Evolutionary conservation across 2,113 vertebrate species (phyloP).

Genomic region (Apeltes quadracus): DNA sequence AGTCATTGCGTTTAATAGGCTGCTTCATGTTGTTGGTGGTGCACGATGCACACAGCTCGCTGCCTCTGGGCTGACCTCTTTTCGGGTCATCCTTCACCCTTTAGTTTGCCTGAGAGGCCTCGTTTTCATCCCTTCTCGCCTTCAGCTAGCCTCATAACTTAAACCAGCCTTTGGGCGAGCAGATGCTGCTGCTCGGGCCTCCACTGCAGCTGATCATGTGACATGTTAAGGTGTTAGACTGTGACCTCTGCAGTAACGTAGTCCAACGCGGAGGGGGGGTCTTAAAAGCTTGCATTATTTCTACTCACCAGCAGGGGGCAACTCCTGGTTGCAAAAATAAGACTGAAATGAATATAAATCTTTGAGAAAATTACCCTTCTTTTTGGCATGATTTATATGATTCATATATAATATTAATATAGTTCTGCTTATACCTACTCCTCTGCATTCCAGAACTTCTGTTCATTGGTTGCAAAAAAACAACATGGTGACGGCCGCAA

Average conservation of each 20-base stretch:
- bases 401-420: too few species aligned
- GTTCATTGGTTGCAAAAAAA: background rate
- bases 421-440: background rate
- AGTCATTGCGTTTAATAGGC: background rate
- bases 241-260: slow-evolving; percentile 35
- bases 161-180: slow-evolving; percentile 26
- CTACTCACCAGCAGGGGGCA: too few species aligned
- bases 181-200: slow-evolving; percentile 33
- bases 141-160: too few species aligned
- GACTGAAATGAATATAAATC: too few species aligned
- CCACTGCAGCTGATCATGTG: slow-evolving; percentile 35
- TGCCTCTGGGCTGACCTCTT: slow-evolving; percentile 22
- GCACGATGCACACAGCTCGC: background rate
- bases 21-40: slow-evolving; percentile 6
- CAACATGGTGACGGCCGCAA: background rate
- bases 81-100: background rate
- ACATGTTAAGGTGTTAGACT: slow-evolving; percentile 35
- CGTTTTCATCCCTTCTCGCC: background rate
- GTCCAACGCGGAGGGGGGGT: too few species aligned
- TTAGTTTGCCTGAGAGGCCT: slow-evolving; percentile 38
- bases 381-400: too few species aligned
- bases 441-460: too few species aligned
- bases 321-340: too few species aligned
- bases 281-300: too few species aligned
- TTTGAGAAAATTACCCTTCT: too few species aligned